These are phyloP conservation scores for Ruditapes philippinarum DNA, from an alignment of 1,140 invertebrate genomes.

Conservation along the genomic window DNA sequence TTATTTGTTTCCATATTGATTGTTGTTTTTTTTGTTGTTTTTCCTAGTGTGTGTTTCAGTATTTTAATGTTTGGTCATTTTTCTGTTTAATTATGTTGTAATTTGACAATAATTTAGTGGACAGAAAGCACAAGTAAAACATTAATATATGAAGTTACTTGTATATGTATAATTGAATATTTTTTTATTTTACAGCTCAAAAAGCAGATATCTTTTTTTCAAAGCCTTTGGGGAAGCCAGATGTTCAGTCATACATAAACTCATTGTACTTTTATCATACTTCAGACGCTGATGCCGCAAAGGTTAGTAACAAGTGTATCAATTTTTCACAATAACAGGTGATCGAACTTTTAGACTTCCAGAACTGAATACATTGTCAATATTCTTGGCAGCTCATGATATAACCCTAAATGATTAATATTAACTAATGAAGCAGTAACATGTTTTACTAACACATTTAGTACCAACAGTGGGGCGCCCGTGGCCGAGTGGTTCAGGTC, in stretches of 20 bases:
- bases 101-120: no score
- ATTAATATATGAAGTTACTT: background rate
- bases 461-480: no score
- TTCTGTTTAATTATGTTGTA: background rate
- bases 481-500: no score
- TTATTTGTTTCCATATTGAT: no score
- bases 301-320: background rate
- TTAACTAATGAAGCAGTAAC: no score
- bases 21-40: no score
- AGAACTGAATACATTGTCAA: no score
- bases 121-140: background rate
- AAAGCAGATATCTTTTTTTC: background rate
- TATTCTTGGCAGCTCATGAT: no score
- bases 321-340: conserved; percentile 3
- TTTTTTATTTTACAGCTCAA: background rate
- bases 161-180: background rate
- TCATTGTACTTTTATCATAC: conserved; percentile 8
- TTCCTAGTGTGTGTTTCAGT: no score
- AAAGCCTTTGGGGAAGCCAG: background rate
- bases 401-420: no score
- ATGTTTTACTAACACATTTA: no score
- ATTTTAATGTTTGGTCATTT: no score
- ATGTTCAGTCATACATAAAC: background rate
- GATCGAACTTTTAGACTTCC: background rate
- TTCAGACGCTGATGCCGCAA: background rate